Evolutionary conservation across 2,888 invertebrate genomes (phyloP), one percentile per base, ranked within the genome.

Genomic region (Scelioninae gen. 1): DNA sequence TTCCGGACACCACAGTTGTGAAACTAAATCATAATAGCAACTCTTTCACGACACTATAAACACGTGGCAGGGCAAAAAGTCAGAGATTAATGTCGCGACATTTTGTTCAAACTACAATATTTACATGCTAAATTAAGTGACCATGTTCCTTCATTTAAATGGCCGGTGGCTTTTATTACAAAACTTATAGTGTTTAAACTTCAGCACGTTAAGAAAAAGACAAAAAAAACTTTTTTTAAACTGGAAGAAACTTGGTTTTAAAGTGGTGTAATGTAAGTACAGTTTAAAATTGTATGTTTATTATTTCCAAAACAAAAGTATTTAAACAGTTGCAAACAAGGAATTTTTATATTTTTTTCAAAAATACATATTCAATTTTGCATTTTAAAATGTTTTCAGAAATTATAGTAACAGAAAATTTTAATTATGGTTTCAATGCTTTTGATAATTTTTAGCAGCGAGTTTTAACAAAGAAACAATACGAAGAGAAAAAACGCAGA

Each of bases 21-120:
- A 66, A 53, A 53, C 66, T 66, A 66, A 66, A 66, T 66, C 66
- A 66, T 66, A 51, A n/a, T n/a, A 53, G 55, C 53, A 66, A 55
- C 53, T 51, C 38, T 65, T 66, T 66, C 53, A 23, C 66, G 55
- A 13, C 31, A 16, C 43, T 40, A 15, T 66, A 55, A 66, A 29
- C 66, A 43, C 55, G 55, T 32, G 31, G 43, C 66, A n/a, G 31
- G 43, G 11, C 53, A 16, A 43, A 53, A 66, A 53, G 51, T 65
- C 23, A 65, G 53, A 66, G 65, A 65, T 65, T 65, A 55, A 66
- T 66, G 55, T 11, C 43, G 40, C 10, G 16, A 66, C 29, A 55
- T 66, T 66, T 66, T 55, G 65, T 53, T 40, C n/a, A 34, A 65
- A 38, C 29, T 65, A 65, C 51, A 23, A 23, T 63, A 49, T 49